A percentile compares a stretch with the other conserved stretches of the same genome.
Conservation (phyloP, 2,888 invertebrate species). For the Argynnis bischoffii region DNA sequence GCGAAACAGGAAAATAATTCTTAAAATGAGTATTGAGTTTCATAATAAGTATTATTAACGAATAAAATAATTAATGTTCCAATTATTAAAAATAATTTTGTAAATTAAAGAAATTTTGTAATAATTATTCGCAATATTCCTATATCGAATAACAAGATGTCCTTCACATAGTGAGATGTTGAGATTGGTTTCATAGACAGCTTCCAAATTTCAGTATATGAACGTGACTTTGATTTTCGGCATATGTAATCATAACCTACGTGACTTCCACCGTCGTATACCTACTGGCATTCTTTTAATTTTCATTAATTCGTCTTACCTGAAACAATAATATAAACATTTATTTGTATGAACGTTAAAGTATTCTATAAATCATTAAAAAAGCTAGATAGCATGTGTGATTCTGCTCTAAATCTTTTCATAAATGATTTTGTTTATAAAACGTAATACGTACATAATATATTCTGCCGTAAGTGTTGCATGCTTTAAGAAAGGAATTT, state of each 20-base stretch:
- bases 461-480: not conserved
- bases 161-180: slow-evolving; percentile 9
- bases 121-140: too few relatives aligned
- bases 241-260: not conserved
- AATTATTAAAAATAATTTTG: too few relatives aligned
- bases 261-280: not conserved
- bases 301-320: slow-evolving; percentile 52
- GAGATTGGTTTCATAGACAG: slow-evolving; percentile 16
- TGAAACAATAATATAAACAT: slow-evolving; percentile 54
- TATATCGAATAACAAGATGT: not conserved
- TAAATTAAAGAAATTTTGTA: too few relatives aligned
- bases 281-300: not conserved
- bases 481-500: not conserved
- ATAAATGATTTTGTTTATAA: not conserved
- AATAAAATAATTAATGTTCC: too few relatives aligned
- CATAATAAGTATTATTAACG: too few relatives aligned
- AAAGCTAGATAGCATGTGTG: too few relatives aligned
- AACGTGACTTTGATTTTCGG: slow-evolving; percentile 7
- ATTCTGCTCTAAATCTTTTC: not conserved
- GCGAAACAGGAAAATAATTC: too few relatives aligned
- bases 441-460: not conserved
- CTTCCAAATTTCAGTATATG: slow-evolving; percentile 7
- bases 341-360: slow-evolving; percentile 23
- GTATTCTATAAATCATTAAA: not conserved
- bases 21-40: too few relatives aligned